These are phyloP conservation scores for Bombus waltoni DNA, from an alignment of 1,140 invertebrate species.

Conservation along the genomic window DNA sequence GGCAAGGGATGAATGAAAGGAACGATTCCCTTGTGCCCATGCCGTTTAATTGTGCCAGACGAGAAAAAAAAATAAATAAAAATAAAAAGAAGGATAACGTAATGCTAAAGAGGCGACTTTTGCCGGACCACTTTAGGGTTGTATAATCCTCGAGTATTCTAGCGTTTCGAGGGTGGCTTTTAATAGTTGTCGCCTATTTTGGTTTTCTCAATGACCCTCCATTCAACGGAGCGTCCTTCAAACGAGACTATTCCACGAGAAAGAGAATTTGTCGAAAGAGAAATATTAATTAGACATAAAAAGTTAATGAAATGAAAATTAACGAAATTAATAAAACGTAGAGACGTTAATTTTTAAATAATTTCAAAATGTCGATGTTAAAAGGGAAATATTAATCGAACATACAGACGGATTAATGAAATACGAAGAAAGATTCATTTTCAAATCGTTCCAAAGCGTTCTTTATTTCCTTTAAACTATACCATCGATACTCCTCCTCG, in stretches of 20 bases:
- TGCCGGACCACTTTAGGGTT: neutral
- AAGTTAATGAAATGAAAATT: neutral
- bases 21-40: neutral
- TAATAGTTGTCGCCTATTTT: conserved; percentile 17
- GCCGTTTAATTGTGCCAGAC: neutral
- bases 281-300: neutral
- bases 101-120: conserved; percentile 9
- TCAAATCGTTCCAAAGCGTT: no score
- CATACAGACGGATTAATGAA: neutral
- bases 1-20: neutral
- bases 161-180: conserved; percentile 6
- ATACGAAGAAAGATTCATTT: neutral
- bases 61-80: neutral
- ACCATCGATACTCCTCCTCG: neutral
- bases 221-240: neutral
- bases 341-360: neutral
- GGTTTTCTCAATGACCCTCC: neutral
- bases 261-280: no score
- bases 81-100: neutral
- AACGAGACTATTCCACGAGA: neutral
- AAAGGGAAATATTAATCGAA: neutral
- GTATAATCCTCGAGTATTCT: neutral
- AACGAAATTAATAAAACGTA: no score
- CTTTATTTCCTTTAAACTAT: neutral
- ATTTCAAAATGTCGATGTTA: neutral